These are phyloP conservation scores for Antedon bifida DNA, from an alignment of 35 echinoderm and acorn worm genomes.

Conservation along the genomic window DNA sequence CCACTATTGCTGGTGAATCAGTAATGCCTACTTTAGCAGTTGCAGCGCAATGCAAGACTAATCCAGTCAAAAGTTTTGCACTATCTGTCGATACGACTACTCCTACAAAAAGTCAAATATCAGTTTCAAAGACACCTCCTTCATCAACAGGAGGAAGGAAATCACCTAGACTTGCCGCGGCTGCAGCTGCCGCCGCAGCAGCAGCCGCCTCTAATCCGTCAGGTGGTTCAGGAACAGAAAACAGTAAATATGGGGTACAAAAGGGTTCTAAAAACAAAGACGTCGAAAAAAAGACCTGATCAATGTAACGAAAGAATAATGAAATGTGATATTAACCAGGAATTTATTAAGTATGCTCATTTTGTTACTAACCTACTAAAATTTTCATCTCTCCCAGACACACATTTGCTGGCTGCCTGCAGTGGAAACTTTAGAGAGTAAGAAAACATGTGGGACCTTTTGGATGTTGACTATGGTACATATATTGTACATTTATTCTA, in stretches of 20 bases:
- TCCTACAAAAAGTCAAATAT: neutral
- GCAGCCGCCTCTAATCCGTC: neutral
- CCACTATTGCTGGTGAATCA: neutral
- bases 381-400: no score
- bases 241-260: neutral
- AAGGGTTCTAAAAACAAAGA: slow-evolving; percentile 1
- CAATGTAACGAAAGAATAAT: no score
- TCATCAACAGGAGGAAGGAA: neutral
- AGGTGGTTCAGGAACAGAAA: neutral
- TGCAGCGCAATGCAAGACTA: neutral
- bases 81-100: neutral
- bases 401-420: no score
- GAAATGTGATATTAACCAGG: no score
- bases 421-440: no score
- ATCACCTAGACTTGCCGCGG: neutral
- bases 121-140: neutral
- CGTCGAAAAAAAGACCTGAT: neutral
- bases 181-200: neutral
- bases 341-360: no score
- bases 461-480: no score
- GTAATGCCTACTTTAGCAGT: neutral
- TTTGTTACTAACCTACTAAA: no score
- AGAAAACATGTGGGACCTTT: no score
- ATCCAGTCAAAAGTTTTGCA: neutral
- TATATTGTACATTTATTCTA: no score